Evolutionary conservation across 2,888 invertebrate genomes (phyloP).

Genomic region (Corbicula japonica): DNA sequence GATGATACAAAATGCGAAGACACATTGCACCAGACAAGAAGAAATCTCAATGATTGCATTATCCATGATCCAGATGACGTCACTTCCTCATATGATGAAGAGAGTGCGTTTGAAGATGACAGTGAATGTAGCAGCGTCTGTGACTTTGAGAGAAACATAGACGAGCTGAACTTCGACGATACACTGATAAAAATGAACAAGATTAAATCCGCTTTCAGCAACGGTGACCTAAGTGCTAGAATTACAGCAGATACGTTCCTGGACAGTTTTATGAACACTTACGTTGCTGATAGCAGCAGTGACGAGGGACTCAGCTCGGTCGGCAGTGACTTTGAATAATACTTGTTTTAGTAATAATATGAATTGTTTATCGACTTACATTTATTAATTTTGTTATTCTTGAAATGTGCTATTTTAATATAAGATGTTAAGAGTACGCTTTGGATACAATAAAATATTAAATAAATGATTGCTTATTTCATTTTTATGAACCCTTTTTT

Average conservation of each 20-base stretch:
- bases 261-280: conserved; percentile 47
- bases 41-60: conserved; percentile 36
- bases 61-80: conserved; percentile 17
- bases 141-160: conserved; percentile 48
- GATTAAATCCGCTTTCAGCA: conserved; percentile 31
- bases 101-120: conserved; percentile 39
- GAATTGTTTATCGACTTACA: too few relatives aligned
- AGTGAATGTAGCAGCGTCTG: conserved; percentile 40
- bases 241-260: conserved; percentile 14
- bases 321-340: conserved; percentile 20
- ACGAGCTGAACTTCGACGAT: conserved; percentile 7
- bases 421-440: too few relatives aligned
- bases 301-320: conserved; percentile 23
- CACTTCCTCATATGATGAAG: conserved; percentile 5
- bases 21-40: too few relatives aligned
- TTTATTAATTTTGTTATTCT: too few relatives aligned
- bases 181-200: conserved; percentile 5
- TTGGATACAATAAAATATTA: too few relatives aligned
- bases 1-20: too few relatives aligned
- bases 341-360: too few relatives aligned
- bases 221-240: conserved; percentile 10
- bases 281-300: conserved; percentile 1
- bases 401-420: too few relatives aligned
- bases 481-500: too few relatives aligned
- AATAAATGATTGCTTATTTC: too few relatives aligned